phyloP scores from a whole-genome alignment of 1,140 invertebrate species.

The Panagrolaimus sp. region DNA sequence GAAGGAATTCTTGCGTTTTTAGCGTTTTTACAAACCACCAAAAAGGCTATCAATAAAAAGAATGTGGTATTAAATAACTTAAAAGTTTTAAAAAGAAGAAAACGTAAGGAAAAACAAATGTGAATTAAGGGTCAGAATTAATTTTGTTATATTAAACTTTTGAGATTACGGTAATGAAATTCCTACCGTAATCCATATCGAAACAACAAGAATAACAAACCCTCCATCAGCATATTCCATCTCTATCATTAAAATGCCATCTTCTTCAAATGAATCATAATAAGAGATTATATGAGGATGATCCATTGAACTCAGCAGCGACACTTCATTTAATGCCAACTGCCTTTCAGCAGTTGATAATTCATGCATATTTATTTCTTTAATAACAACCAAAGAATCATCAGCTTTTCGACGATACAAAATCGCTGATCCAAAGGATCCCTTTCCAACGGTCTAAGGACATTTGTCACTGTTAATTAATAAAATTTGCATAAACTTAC shows the following conservation, averaged over 20 bases:
- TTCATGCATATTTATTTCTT: slow-evolving; percentile 73
- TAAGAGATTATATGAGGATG: slow-evolving; percentile 74
- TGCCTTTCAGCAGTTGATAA: slow-evolving; percentile 68
- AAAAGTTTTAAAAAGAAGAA: too few species aligned
- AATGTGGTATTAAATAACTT: too few species aligned
- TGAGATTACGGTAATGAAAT: slow-evolving; percentile 71
- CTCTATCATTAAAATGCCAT: slow-evolving; percentile 72
- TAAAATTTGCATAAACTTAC: neutral
- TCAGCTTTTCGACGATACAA: slow-evolving; percentile 69
- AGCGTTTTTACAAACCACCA: too few species aligned
- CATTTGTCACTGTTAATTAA: slow-evolving; percentile 29
- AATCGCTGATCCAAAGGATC: slow-evolving; percentile 72
- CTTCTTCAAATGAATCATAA: slow-evolving; percentile 71
- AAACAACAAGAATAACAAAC: slow-evolving; percentile 53
- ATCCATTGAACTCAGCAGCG: slow-evolving; percentile 69
- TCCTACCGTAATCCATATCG: slow-evolving; percentile 69
- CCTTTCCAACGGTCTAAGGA: slow-evolving; percentile 53
- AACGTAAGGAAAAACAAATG: slow-evolving; percentile 69
- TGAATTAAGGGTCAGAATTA: slow-evolving; percentile 70
- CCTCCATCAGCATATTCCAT: slow-evolving; percentile 76
- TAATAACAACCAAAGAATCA: slow-evolving; percentile 70
- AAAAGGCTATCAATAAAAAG: too few species aligned
- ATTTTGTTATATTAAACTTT: slow-evolving; percentile 62
- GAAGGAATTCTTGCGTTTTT: too few species aligned
- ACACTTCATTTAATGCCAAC: slow-evolving; percentile 72